Evolutionary conservation across 1,140 invertebrate genomes (phyloP).

Genomic region (Nautilus pompilius): DNA sequence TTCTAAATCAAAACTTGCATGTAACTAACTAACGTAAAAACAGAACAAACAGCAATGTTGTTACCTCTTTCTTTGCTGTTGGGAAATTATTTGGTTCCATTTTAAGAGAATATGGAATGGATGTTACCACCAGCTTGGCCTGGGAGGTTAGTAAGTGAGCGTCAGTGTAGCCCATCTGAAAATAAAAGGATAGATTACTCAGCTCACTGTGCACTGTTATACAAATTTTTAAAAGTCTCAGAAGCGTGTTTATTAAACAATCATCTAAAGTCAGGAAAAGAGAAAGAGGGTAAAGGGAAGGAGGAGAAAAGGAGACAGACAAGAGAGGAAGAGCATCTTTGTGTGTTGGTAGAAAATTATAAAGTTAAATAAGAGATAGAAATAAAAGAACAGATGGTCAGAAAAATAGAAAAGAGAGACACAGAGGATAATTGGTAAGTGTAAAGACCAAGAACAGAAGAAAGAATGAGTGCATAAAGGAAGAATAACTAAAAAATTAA

Average conservation of each 20-base stretch:
- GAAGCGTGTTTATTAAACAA: too few relatives aligned
- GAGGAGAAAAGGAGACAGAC: too few relatives aligned
- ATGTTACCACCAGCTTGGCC: constrained; percentile 20
- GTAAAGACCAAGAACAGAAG: not conserved
- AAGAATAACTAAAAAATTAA: too few relatives aligned
- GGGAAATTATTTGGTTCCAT: constrained; percentile 12
- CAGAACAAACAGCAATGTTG: not conserved
- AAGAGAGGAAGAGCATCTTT: too few relatives aligned
- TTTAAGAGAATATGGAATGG: constrained; percentile 26
- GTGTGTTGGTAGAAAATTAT: too few relatives aligned
- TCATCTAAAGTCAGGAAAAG: too few relatives aligned
- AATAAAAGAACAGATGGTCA: not conserved
- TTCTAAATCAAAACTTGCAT: not conserved
- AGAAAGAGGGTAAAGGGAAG: too few relatives aligned
- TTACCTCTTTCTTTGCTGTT: not conserved
- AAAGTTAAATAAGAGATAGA: too few relatives aligned
- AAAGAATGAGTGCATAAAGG: too few relatives aligned
- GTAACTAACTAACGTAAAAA: not conserved
- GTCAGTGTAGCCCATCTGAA: constrained; percentile 25
- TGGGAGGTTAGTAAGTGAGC: constrained; percentile 23
- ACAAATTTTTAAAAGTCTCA: too few relatives aligned
- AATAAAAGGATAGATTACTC: constrained; percentile 11
- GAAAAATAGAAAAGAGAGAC: not conserved
- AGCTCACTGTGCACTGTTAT: too few relatives aligned
- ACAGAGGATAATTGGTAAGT: not conserved